Conservation (phyloP, 2,888 invertebrate species). For the Pyrochroa serraticornis region DNA sequence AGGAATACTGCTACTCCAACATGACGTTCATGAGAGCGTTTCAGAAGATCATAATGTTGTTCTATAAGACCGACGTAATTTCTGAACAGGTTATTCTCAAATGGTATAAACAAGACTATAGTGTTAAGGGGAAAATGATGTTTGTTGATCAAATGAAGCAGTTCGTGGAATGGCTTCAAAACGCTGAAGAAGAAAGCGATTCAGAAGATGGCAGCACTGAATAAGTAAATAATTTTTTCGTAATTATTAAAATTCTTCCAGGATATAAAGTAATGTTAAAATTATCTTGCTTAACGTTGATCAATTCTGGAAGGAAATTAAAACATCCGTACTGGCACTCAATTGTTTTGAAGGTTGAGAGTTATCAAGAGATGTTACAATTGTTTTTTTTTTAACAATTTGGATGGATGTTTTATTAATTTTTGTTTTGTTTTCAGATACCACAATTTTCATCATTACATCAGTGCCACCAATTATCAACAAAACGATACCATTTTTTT, state of each 20-base stretch:
- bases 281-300: background rate
- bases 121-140: conserved; percentile 92
- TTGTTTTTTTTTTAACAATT: conserved; percentile 3
- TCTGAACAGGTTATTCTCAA: conserved; percentile 94
- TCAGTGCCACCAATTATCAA: conserved; percentile 56
- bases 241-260: background rate
- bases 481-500: conserved; percentile 56
- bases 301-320: conserved; percentile 33
- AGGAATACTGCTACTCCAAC: conserved; percentile 98
- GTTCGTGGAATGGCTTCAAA: conserved; percentile 97
- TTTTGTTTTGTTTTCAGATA: conserved; percentile 37
- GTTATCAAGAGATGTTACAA: conserved; percentile 41
- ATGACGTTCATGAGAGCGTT: conserved; percentile 99
- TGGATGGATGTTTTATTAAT: conserved; percentile 6
- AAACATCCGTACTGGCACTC: conserved; percentile 47
- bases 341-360: conserved; percentile 31
- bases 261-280: background rate
- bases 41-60: conserved; percentile 94
- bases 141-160: conserved; percentile 98
- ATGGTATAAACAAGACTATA: conserved; percentile 94
- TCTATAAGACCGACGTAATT: conserved; percentile 95
- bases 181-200: conserved; percentile 87
- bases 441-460: conserved; percentile 36
- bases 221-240: conserved; percentile 42
- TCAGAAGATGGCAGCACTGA: conserved; percentile 60